Base-by-base conservation (phyloP, 2,113 vertebrate genomes). In the Oceanodroma tethys region DNA sequence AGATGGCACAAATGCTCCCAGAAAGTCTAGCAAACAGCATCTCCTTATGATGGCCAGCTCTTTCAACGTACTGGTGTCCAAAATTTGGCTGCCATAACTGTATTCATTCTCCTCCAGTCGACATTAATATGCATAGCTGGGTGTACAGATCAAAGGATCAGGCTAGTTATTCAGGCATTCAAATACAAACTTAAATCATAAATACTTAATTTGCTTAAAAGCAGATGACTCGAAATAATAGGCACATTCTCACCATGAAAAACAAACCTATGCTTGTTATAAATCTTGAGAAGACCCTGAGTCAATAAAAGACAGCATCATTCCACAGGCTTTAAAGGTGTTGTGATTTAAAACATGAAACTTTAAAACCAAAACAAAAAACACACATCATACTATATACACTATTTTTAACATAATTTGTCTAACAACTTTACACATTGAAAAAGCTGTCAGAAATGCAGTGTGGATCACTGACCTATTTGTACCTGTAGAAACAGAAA, bases 151-250 rank as follows among this genome's bases (percentile, higher is more conserved):
- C 66, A 91, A 91, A 96, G 83, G 48, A 87, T 38, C 76, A 68
- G 40, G 47, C 8, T 74, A 82, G 38, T 81, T 94, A 86, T 42
- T 81, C 68, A 93, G 79, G 53, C 68, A 73, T 74, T 90, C 74
- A 95, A 88, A 83, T 76, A 87, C 43, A 86, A 95, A 78, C 34
- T 86, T 67, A 65, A 68, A 65, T 72, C 53, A 90, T 90, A 88
- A 91, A 94, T 93, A 87, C 62, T 90, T 96, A 65, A 96, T 94
- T 91, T 85, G 53, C 93, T 90, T 45, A 3, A 95, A 96, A 93
- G 76, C 68, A 86, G 58, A 60, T 70, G 36, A 89, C 78, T 91
- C 72, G 60, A 88, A 86, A 34, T n/a, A 93, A 68, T 25, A 58
- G 36, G 23, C 43, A 84, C 38, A 81, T 50, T 70, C 55, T 73